These are phyloP conservation scores for Aethes cnicana DNA, from an alignment of 2,888 invertebrate species.

Conservation along the genomic window DNA sequence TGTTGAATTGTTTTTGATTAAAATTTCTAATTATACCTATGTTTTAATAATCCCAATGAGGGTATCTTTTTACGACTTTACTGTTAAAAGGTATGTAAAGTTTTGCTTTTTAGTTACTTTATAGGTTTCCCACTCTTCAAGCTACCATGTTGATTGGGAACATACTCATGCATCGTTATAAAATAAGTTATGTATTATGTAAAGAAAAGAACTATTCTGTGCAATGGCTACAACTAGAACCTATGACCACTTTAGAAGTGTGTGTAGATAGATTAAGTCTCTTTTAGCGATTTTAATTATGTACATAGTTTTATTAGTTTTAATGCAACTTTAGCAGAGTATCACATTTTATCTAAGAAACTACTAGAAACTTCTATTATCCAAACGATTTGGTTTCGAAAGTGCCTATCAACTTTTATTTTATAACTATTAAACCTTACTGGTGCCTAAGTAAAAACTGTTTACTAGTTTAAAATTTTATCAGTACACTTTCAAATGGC, in stretches of 20 bases:
- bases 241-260: conserved; percentile 65
- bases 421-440: conserved; percentile 36
- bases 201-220: conserved; percentile 55
- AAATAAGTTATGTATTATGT: conserved; percentile 52
- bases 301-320: conserved; percentile 49
- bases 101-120: conserved; percentile 8
- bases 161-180: conserved; percentile 62
- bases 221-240: conserved; percentile 63
- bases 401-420: conserved; percentile 59
- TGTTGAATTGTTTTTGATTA: conserved; percentile 48
- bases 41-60: conserved; percentile 33
- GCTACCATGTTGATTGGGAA: conserved; percentile 31
- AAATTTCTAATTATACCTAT: conserved; percentile 39
- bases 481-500: too few relatives aligned
- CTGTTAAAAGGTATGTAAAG: conserved; percentile 1
- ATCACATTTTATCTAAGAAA: conserved; percentile 52
- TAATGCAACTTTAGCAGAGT: conserved; percentile 52
- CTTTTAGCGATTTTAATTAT: conserved; percentile 64
- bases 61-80: conserved; percentile 18
- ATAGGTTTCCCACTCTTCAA: conserved; percentile 5
- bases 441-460: conserved; percentile 33
- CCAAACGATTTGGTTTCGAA: conserved; percentile 50
- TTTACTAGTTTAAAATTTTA: conserved; percentile 20
- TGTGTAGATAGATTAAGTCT: conserved; percentile 65
- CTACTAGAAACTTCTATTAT: conserved; percentile 55